Percentiles rank a stretch among this genome's conserved stretches.
Conservation (phyloP, 2,888 invertebrate genomes). For the Eudiplozoon nipponicum region DNA sequence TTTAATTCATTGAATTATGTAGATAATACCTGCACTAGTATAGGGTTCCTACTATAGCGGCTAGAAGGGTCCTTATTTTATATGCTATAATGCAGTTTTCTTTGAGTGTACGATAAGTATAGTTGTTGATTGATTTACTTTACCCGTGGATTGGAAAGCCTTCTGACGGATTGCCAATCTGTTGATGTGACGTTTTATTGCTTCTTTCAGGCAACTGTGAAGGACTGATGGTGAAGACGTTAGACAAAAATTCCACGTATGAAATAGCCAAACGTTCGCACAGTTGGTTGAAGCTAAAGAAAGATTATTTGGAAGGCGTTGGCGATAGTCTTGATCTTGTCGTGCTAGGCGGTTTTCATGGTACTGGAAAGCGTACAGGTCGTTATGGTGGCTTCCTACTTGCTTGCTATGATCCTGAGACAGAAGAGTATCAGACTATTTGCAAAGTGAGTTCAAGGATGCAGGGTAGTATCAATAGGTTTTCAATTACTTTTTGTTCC, state of each 20-base stretch:
- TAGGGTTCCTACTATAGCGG: too few relatives aligned
- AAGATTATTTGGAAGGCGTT: constrained; percentile 75
- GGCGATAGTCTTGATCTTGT: constrained; percentile 82
- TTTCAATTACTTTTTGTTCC: constrained; percentile 1
- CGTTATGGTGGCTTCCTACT: constrained; percentile 70
- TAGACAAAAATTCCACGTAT: constrained; percentile 56
- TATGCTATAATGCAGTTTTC: too few relatives aligned
- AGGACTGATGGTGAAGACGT: constrained; percentile 84
- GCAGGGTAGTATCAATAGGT: too few relatives aligned
- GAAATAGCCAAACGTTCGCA: constrained; percentile 58
- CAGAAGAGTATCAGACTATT: constrained; percentile 62
- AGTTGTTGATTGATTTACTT: too few relatives aligned
- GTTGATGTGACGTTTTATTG: too few relatives aligned
- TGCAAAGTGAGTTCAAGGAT: constrained; percentile 48
- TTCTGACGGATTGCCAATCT: too few relatives aligned
- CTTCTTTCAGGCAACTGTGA: constrained; percentile 49
- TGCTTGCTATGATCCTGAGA: constrained; percentile 56
- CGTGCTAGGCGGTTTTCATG: constrained; percentile 65
- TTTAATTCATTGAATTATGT: too few relatives aligned
- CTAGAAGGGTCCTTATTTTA: too few relatives aligned
- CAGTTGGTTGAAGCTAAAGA: constrained; percentile 39
- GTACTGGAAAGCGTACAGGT: constrained; percentile 65
- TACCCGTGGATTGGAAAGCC: too few relatives aligned
- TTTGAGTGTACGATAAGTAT: too few relatives aligned
- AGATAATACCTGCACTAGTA: too few relatives aligned